These are phyloP conservation scores for Saccostrea glomerata DNA, from an alignment of 1,140 invertebrate species.

Conservation along the genomic window DNA sequence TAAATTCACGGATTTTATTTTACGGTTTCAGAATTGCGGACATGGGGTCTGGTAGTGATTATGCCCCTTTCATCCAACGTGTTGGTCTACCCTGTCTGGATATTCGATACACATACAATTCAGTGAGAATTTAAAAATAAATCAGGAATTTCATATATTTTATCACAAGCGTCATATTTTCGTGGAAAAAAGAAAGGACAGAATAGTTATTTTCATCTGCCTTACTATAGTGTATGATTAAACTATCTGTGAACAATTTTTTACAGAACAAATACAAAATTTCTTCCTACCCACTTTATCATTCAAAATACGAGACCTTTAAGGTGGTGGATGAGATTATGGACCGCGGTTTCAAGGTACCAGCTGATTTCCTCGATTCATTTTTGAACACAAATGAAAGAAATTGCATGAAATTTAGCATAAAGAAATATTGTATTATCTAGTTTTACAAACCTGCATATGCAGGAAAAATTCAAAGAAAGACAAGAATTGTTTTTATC, in stretches of 20 bases:
- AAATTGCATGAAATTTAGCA: too few species aligned
- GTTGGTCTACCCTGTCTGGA: conserved; percentile 75
- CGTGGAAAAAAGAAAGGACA: too few species aligned
- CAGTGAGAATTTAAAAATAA: conserved; percentile 43
- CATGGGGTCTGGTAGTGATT: conserved; percentile 77
- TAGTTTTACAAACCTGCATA: too few species aligned
- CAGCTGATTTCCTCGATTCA: too few species aligned
- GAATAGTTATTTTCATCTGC: too few species aligned
- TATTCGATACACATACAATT: conserved; percentile 66
- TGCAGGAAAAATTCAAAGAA: too few species aligned
- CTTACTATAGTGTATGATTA: too few species aligned
- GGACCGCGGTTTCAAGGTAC: conserved; percentile 70
- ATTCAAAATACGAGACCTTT: conserved; percentile 78
- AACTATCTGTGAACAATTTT: neutral
- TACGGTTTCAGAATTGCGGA: conserved; percentile 54
- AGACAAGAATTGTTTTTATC: too few species aligned
- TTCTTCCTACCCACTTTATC: conserved; percentile 77
- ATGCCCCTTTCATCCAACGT: conserved; percentile 71
- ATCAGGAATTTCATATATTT: neutral
- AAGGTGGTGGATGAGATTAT: conserved; percentile 74
- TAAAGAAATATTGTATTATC: too few species aligned
- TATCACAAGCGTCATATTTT: too few species aligned
- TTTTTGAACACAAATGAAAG: too few species aligned
- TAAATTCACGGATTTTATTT: neutral
- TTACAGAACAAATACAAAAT: conserved; percentile 51